These are phyloP conservation scores for Denticeps clupeoides DNA, from an alignment of 2,797 vertebrate species.

Conservation along the genomic window DNA sequence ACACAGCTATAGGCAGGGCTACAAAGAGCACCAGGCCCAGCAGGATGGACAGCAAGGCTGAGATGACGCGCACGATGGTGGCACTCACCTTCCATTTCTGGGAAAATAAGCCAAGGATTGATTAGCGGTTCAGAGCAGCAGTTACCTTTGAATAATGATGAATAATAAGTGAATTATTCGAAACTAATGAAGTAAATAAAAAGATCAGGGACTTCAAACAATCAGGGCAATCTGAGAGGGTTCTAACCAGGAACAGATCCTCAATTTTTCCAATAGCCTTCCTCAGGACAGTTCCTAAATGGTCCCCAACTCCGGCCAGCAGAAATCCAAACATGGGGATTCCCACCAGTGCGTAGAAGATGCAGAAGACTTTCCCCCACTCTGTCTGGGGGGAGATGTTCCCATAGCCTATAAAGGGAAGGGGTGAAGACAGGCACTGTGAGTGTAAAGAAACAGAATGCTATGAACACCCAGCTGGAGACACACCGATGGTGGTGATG, in stretches of 20 bases:
- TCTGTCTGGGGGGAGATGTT: constrained; percentile 80
- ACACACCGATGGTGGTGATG: constrained; percentile 80
- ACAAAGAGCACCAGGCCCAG: constrained; percentile 77
- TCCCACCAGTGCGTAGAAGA: constrained; percentile 79
- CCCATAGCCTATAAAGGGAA: constrained; percentile 64
- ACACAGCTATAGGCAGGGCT: constrained; percentile 69
- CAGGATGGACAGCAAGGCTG: constrained; percentile 75
- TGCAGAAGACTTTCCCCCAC: constrained; percentile 78
- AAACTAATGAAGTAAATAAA: too few species aligned
- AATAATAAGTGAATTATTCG: too few species aligned
- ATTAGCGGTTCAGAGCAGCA: too few species aligned
- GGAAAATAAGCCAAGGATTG: background rate
- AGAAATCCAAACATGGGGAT: constrained; percentile 83
- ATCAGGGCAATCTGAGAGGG: background rate
- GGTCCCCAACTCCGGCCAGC: constrained; percentile 79
- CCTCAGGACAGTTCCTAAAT: constrained; percentile 73
- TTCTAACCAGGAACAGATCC: constrained; percentile 64
- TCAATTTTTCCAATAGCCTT: constrained; percentile 73
- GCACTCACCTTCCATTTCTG: constrained; percentile 82
- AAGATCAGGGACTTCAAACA: too few species aligned
- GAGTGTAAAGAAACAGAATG: background rate
- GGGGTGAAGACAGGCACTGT: too few species aligned
- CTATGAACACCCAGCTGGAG: constrained; percentile 3
- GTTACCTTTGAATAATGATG: too few species aligned
- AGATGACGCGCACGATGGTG: constrained; percentile 72